phyloP scores from a whole-genome alignment of 2,888 invertebrate species.

The Ormyrus pomaceus region DNA sequence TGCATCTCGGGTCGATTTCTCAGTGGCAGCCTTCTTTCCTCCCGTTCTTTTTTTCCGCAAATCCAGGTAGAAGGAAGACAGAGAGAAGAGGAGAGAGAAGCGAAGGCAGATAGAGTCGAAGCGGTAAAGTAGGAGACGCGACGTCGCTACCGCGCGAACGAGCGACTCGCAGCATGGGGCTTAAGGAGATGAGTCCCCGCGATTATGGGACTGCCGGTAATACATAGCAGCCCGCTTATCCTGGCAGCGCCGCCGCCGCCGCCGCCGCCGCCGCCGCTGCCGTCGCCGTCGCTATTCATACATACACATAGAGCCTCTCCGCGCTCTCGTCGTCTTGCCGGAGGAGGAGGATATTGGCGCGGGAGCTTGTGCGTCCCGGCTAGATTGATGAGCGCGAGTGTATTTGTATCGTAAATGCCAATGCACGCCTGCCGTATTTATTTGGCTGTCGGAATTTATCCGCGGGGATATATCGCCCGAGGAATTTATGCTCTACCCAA shows the following conservation, averaged over 20 bases:
- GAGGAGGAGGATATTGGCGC: conserved; percentile 44
- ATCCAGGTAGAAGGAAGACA: background rate
- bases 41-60: background rate
- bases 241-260: conserved; percentile 2
- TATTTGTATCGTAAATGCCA: conserved; percentile 45
- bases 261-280: background rate
- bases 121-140: conserved; percentile 37
- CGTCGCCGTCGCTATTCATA: conserved; percentile 48
- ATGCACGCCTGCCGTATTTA: conserved; percentile 36
- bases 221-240: conserved; percentile 50
- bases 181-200: conserved; percentile 68
- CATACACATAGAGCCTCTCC: conserved; percentile 23
- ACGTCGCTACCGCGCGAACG: conserved; percentile 53
- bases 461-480: conserved; percentile 8
- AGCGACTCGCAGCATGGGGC: conserved; percentile 59
- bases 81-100: conserved; percentile 17
- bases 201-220: conserved; percentile 64
- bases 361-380: conserved; percentile 40
- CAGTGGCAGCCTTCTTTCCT: background rate
- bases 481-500: conserved; percentile 25
- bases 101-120: conserved; percentile 40
- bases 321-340: conserved; percentile 51
- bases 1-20: conserved; percentile 5
- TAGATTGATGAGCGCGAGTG: conserved; percentile 45
- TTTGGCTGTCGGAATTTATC: conserved; percentile 40